Conservation (phyloP, 1,140 invertebrate species). For the Bombus picipes region DNA sequence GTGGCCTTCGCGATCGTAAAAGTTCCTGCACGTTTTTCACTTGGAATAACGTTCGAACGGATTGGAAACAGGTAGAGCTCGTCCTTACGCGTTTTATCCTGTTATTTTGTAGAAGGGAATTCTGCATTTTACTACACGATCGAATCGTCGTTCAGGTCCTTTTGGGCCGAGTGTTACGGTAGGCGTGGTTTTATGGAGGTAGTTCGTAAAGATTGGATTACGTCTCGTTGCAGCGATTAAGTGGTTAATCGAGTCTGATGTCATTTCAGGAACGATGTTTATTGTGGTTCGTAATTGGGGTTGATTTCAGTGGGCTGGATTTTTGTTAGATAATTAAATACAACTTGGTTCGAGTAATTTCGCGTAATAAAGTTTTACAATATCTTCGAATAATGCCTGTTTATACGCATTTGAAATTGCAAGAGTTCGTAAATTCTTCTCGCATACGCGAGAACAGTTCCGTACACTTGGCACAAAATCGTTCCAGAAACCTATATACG, state of each 20-base stretch:
- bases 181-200: slow-evolving; percentile 29
- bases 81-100: neutral
- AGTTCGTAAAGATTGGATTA: slow-evolving; percentile 31
- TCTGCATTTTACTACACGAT: neutral
- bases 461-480: no score
- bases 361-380: neutral
- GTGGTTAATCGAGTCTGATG: slow-evolving; percentile 22
- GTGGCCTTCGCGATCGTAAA: neutral
- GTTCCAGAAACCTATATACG: neutral
- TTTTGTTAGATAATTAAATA: neutral
- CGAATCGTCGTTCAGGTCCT: neutral
- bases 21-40: neutral
- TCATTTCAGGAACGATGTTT: slow-evolving; percentile 33
- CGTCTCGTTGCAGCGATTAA: slow-evolving; percentile 36
- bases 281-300: slow-evolving; percentile 10
- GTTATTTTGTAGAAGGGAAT: no score
- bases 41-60: neutral
- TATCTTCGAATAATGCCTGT: neutral
- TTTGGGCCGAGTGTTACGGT: neutral
- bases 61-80: neutral
- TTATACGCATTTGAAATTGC: neutral
- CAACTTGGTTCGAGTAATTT: neutral
- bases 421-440: neutral
- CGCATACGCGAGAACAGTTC: no score
- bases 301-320: slow-evolving; percentile 10